Evolutionary conservation across 2,888 invertebrate species (phyloP), one percentile per base, ranked within the genome.

Genomic region (Spialia ferax): DNA sequence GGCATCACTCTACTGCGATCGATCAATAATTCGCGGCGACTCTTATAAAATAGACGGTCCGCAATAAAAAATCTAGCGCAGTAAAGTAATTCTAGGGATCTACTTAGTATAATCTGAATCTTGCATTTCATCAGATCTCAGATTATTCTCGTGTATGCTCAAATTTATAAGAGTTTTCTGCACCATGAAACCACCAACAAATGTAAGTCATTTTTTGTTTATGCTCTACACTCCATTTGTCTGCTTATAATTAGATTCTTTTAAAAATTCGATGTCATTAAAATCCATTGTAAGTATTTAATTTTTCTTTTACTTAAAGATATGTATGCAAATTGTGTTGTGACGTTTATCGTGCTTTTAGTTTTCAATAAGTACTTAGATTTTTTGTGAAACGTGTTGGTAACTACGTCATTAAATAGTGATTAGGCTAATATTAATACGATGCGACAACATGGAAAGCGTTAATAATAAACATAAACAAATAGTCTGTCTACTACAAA

Each of bases 131-230:
- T 22, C 11, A 3, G 22, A 52, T 50, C 45, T 38, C 22, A 11
- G 18, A 13, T 13, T 6, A 22, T 59, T 52, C 11, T 56, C 52
- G 79, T 86, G 82, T 69, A 93, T 93, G 92, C 78, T 91, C 78
- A 84, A 77, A 75, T 79, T 89, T 38, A 72, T 91, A 50, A 88
- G 82, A 83, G 81, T 79, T 73, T 76, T 89, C 75, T 86, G 79
- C 79, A 89, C 80, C n/a, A 93, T 93, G 93, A 93, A 92, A 72
- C 93, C 93, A 65, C 93, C 92, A 71, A 86, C 87, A 13, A 91
- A 88, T 65, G 93, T 93, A 71, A 93, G 93, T 91, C 10, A 54
- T 70, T 57, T 48, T 45, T 32, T 35, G 26, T 26, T 92, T 90
- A 73, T 42, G n/a, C 5, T 42, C 5, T 2, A 42, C 35, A 15